These are phyloP conservation scores for Ophion obscuratus DNA, from an alignment of 2,888 invertebrate genomes.

Conservation along the genomic window DNA sequence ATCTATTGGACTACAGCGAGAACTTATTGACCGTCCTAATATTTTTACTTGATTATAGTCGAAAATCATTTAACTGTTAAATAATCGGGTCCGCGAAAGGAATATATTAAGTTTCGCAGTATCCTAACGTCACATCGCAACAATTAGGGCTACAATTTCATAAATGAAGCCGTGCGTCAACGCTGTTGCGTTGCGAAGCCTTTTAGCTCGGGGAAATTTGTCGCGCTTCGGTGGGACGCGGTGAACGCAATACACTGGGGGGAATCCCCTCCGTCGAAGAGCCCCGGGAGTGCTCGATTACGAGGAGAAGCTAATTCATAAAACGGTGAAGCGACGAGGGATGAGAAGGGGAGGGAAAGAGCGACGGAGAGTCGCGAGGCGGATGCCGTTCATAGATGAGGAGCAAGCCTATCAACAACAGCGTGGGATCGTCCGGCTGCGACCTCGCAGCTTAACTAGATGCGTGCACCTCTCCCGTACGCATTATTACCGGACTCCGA, in stretches of 20 bases:
- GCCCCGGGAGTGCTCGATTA: conserved; percentile 51
- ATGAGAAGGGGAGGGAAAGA: conserved; percentile 11
- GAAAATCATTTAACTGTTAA: too few relatives aligned
- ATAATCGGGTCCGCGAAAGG: too few relatives aligned
- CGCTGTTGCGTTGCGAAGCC: conserved; percentile 38
- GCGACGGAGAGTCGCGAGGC: conserved; percentile 28
- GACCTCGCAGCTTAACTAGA: conserved; percentile 28
- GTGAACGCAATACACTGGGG: conserved; percentile 37
- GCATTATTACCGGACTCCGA: background rate
- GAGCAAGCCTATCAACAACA: conserved; percentile 39
- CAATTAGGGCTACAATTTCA: conserved; percentile 29
- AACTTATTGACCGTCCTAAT: too few relatives aligned
- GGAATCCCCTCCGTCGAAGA: conserved; percentile 42
- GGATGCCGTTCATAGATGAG: conserved; percentile 57
- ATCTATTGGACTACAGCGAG: too few relatives aligned
- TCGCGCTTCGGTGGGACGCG: conserved; percentile 21
- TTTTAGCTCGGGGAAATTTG: conserved; percentile 12
- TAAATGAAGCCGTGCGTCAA: conserved; percentile 54
- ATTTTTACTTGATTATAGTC: too few relatives aligned
- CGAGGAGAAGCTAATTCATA: conserved; percentile 53
- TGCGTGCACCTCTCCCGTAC: conserved; percentile 22
- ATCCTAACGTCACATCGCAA: background rate
- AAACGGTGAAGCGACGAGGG: conserved; percentile 27
- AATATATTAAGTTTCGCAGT: background rate
- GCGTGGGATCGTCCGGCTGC: conserved; percentile 54